A percentile compares a stretch with the other conserved stretches of the same genome.
Conservation (phyloP, 2,113 vertebrate species). For the Cyphomyrus discorhynchus region DNA sequence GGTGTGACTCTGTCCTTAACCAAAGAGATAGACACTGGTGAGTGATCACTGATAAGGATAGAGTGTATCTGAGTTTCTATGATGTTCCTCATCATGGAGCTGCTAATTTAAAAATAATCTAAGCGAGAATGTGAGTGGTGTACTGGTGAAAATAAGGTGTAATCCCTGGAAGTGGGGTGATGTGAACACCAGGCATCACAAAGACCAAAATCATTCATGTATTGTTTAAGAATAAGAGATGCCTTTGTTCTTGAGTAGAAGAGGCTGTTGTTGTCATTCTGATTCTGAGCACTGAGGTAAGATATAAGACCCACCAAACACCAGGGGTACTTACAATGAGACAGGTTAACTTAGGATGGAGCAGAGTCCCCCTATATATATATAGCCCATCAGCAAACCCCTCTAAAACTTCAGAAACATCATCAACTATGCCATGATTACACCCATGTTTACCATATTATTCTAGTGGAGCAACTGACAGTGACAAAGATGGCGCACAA, state of each 20-base stretch:
- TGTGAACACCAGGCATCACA: too few species aligned
- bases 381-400: neutral
- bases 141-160: too few species aligned
- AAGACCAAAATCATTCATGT: too few species aligned
- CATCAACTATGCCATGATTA: neutral
- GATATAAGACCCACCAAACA: neutral
- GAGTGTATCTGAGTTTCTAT: too few species aligned
- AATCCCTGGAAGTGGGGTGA: too few species aligned
- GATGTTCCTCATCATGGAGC: too few species aligned
- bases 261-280: neutral
- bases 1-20: too few species aligned
- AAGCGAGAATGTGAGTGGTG: too few species aligned
- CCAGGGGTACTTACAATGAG: neutral
- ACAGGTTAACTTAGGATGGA: neutral
- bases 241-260: neutral
- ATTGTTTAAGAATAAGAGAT: too few species aligned
- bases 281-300: neutral
- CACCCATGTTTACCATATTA: neutral
- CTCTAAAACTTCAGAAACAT: neutral
- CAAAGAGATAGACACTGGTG: too few species aligned
- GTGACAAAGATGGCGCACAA: neutral
- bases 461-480: neutral
- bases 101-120: too few species aligned
- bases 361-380: neutral
- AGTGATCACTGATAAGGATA: too few species aligned